These are phyloP conservation scores for Dyspetes luteomarginatus DNA, from an alignment of 2,888 invertebrate species.

Conservation along the genomic window DNA sequence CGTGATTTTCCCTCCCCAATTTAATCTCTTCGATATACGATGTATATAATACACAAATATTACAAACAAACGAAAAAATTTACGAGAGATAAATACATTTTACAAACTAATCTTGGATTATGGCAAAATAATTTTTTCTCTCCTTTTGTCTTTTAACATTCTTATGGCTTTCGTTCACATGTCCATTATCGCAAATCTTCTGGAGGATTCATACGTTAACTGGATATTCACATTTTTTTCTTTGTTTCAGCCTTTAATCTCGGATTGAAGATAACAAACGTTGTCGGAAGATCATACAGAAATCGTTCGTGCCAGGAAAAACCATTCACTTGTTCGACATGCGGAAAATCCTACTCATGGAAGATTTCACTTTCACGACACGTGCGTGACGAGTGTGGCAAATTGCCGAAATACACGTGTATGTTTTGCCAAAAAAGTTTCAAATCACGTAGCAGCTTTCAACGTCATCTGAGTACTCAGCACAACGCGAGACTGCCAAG, in stretches of 20 bases:
- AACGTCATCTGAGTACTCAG: constrained; percentile 72
- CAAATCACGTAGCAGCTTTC: constrained; percentile 76
- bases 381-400: constrained; percentile 81
- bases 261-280: constrained; percentile 15
- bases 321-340: constrained; percentile 76
- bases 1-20: too few relatives aligned
- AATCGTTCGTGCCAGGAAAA: constrained; percentile 2
- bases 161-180: background rate
- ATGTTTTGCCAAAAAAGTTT: constrained; percentile 78
- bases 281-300: background rate
- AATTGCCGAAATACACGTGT: constrained; percentile 80
- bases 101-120: background rate
- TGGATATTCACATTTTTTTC: constrained; percentile 4
- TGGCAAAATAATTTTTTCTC: background rate
- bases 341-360: constrained; percentile 90
- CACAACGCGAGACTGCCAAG: constrained; percentile 63
- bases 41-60: too few relatives aligned
- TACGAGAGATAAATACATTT: background rate
- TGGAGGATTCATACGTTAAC: background rate
- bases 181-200: background rate
- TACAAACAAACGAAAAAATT: background rate
- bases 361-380: constrained; percentile 84
- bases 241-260: constrained; percentile 43
- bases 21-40: too few relatives aligned
- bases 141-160: background rate